Evolutionary conservation across 2,888 invertebrate species (phyloP), one percentile per base, ranked within the genome.

Genomic region (Thereva nobilitata): DNA sequence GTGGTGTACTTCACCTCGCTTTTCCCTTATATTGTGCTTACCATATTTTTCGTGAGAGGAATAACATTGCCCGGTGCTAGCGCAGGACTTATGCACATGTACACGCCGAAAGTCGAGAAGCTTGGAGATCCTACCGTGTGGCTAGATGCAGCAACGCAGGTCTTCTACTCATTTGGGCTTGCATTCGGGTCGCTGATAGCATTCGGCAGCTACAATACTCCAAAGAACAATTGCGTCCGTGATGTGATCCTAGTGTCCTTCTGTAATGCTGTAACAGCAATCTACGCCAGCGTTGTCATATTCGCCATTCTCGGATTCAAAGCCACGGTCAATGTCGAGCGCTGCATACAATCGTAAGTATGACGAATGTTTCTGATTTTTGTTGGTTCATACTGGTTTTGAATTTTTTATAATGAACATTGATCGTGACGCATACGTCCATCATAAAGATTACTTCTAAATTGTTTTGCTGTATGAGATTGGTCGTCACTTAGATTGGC

Each of bases 121-220:
- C 84, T 97, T 12, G 82, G 89, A 54, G 89, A 93, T 74, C 94
- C 96, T 0, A 92, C 89, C 4, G 95, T 96, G 0, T 97, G 97
- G 97, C 82, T 97, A 74, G 96, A 96, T 77, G 96, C 97, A 3
- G 96, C 97, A 1, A 96, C 96, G 0, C 97, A 97, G 83, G 96
- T 97, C 3, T 97, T 97, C 84, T 97, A 96, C 82, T 95, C 95
- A 1, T 93, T 95, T 79, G 96, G 96, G 3, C 83, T 97, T 68
- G 96, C 95, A 5, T 97, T 97, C 80, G 97, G 97, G 3, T 96
- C 95, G 0, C 84, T 97, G 67, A 95, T 97, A 75, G 95, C 96
- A 1, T 97, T 96, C 80, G 95, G 96, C 64, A 95, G 95, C 72
- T 97, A 97, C 84, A 97, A 97, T 80, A 90, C 93, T 0, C 91